Evolutionary conservation across 2,113 vertebrate genomes (phyloP), one percentile per base, ranked within the genome.

Genomic region (Gopherus evgoodei): DNA sequence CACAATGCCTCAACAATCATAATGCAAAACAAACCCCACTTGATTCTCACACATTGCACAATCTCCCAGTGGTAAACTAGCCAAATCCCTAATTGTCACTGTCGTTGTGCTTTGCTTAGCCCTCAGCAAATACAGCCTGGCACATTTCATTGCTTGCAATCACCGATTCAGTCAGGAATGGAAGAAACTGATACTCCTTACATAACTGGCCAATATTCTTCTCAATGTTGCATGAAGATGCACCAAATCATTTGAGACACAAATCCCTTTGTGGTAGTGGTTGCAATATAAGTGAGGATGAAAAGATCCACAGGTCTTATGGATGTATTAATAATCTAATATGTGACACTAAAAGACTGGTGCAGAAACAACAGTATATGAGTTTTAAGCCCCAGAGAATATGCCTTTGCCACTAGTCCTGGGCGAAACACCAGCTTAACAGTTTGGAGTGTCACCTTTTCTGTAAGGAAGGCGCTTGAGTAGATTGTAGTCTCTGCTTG

Each of bases 361-460:
- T 98, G 98, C 96, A 97, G 96, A 98, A 95, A 96, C 96, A 97
- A 97, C 85, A 97, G 97, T 96, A 92, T 91, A 89, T 97, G 97
- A 98, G 94, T 98, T 97, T 97, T 93, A 97, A 98, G 97, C 97
- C 98, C 98, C 98, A 98, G 97, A 98, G 97, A 98, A 97, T 95
- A 93, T 95, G 97, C 93, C 98, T 98, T 98, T 93, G 96, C 83
- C 93, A 93, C 95, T 86, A 97, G 94, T 98, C 94, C 94, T 97
- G 98, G 97, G 98, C 97, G 98, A 98, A 90, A 98, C 95, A 98
- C 97, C 94, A 97, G 97, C 95, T 95, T 95, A 96, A 89, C 3
- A 95, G 93, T 96, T 62, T 97, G 95, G 98, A 98, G 98, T 98
- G 99, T 99, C 99, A 99, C 99, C 99, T 99, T 98, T 99, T 99